Evolutionary conservation across 1,140 invertebrate genomes (phyloP).

Genomic region (Eriocheir sinensis): DNA sequence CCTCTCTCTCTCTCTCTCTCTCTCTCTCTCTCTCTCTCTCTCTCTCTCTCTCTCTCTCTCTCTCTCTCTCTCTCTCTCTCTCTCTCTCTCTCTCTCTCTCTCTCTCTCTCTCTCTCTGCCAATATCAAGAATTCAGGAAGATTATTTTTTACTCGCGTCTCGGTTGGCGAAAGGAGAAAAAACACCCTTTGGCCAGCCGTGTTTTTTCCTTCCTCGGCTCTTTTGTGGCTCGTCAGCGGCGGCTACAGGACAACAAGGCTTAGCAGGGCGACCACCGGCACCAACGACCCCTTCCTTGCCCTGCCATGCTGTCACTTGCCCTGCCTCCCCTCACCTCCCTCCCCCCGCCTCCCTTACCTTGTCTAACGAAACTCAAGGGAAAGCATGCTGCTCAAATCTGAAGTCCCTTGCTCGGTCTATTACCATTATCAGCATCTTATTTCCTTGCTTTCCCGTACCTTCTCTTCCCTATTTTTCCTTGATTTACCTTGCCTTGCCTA

Average conservation of each 20-base stretch:
- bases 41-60: background rate
- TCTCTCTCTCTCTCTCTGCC: constrained; percentile 8
- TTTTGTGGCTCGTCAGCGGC: background rate
- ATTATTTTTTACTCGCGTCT: background rate
- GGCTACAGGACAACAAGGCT: background rate
- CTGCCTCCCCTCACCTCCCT: background rate
- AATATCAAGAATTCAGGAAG: constrained; percentile 26
- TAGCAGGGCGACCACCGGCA: background rate
- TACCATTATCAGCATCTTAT: background rate
- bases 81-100: background rate
- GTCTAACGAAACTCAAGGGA: no score
- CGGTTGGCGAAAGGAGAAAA: background rate
- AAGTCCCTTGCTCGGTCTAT: no score
- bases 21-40: background rate
- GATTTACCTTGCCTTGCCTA: no score
- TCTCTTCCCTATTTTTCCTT: constrained; percentile 10
- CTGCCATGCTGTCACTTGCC: background rate
- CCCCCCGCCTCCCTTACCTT: no score
- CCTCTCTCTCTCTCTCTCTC: background rate
- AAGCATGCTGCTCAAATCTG: no score
- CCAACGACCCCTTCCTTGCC: background rate
- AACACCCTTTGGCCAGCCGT: background rate
- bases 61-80: background rate
- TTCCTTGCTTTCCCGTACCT: background rate
- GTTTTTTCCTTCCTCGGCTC: background rate